Conservation (phyloP, 2,797 vertebrate genomes). For the Monodelphis domestica region DNA sequence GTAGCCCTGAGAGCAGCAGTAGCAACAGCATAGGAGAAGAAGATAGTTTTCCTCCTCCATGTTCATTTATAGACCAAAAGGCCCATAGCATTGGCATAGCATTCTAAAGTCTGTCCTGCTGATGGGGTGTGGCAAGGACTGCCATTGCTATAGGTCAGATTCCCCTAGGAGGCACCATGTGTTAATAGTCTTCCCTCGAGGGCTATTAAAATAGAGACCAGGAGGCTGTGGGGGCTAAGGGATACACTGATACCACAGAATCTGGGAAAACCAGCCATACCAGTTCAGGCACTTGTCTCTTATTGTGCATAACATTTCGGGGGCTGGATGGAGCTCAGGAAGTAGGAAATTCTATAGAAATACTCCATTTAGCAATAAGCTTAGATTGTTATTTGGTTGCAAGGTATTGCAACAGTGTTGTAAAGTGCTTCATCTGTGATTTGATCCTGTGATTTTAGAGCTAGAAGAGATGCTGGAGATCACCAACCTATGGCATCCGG, state of each 20-base stretch:
- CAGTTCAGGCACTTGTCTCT: not conserved
- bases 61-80: not conserved
- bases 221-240: not conserved
- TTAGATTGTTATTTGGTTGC: not conserved
- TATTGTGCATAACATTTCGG: not conserved
- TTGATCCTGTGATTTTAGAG: not conserved
- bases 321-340: not conserved
- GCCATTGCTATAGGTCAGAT: not conserved
- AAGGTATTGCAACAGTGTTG: too few species aligned
- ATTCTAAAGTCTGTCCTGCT: not conserved
- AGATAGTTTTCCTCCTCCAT: too few species aligned
- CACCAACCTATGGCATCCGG: not conserved
- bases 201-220: not conserved
- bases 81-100: not conserved
- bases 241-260: not conserved
- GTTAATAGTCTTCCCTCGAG: not conserved
- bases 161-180: not conserved
- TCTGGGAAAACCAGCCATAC: not conserved
- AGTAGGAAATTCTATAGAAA: constrained; percentile 15
- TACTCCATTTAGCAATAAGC: not conserved
- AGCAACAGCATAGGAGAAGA: not conserved
- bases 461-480: not conserved
- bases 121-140: not conserved
- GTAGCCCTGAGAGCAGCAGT: not conserved
- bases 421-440: not conserved